A percentile compares a stretch with the other conserved stretches of the same genome.
These are phyloP conservation scores for Naso thynnoides DNA, from an alignment of 2,797 vertebrate genomes.

Conservation along the genomic window DNA sequence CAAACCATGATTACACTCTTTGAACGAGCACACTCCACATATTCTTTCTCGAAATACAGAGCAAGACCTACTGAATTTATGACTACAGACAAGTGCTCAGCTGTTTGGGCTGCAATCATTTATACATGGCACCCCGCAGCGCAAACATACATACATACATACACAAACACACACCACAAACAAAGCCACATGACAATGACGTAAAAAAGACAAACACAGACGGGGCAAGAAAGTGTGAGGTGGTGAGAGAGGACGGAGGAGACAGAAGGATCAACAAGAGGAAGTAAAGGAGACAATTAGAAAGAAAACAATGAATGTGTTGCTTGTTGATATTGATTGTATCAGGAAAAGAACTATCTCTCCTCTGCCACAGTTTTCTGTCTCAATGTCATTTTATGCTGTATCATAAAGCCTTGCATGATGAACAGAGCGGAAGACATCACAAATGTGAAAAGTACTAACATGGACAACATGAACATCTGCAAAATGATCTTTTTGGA, in stretches of 20 bases:
- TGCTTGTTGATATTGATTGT: constrained; percentile 14
- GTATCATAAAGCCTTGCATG: not conserved
- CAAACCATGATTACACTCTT: not conserved
- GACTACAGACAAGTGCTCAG: constrained; percentile 21
- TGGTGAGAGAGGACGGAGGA: constrained; percentile 1
- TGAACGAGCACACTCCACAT: not conserved
- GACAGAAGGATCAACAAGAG: constrained; percentile 7
- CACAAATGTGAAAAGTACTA: not conserved
- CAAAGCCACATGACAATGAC: constrained; percentile 14
- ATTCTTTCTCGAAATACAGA: not conserved
- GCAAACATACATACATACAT: not conserved
- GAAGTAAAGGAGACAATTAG: constrained; percentile 6
- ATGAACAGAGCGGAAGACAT: not conserved
- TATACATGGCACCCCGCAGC: constrained; percentile 4
- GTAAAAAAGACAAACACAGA: not conserved
- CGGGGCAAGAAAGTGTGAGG: constrained; percentile 3
- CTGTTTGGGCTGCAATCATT: constrained; percentile 19
- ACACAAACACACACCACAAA: constrained; percentile 12
- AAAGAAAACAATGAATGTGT: not conserved
- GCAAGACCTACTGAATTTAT: constrained; percentile 18
- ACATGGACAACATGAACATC: not conserved
- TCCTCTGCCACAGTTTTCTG: constrained; percentile 4
- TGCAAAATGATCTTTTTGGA: not conserved
- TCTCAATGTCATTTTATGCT: not conserved
- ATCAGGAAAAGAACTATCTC: constrained; percentile 6